Percentiles rank a stretch among this genome's conserved stretches.
These are phyloP conservation scores for Ictalurus furcatus DNA, from an alignment of 2,113 vertebrate species.

Conservation along the genomic window DNA sequence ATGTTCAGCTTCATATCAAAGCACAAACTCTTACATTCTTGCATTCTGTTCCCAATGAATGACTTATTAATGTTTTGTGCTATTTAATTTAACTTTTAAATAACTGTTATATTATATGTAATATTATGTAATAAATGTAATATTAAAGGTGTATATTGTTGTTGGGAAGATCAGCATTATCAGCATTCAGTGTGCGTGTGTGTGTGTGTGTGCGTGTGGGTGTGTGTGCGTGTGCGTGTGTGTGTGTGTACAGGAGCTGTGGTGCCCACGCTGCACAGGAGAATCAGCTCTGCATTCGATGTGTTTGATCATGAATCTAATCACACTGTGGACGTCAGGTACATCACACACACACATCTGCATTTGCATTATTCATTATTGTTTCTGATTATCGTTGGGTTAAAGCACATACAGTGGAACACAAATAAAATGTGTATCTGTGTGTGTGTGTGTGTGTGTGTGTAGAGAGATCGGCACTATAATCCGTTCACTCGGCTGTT, in stretches of 20 bases:
- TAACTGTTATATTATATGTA: not conserved
- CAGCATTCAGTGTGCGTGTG: not conserved
- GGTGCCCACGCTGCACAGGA: conserved; percentile 77
- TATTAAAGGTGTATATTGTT: not conserved
- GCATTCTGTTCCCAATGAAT: not conserved
- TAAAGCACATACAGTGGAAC: not conserved
- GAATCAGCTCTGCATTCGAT: conserved; percentile 84
- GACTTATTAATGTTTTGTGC: not conserved
- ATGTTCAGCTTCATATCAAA: not conserved
- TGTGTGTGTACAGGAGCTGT: conserved; percentile 63
- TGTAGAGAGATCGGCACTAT: conserved; percentile 88
- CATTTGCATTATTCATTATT: not conserved
- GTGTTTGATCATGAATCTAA: conserved; percentile 85
- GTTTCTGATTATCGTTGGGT: not conserved
- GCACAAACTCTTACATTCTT: not conserved
- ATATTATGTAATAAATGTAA: not conserved
- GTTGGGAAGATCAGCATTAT: not conserved
- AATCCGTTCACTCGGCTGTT: conserved; percentile 87
- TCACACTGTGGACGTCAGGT: conserved; percentile 91
- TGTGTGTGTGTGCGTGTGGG: not conserved
- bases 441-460: conserved; percentile 8
- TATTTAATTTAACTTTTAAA: not conserved
- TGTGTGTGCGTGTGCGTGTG: not conserved
- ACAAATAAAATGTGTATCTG: conserved; percentile 4
- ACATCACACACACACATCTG: conserved; percentile 47